Evolutionary conservation across 2,113 vertebrate genomes (phyloP).

Genomic region (Uria aalge): DNA sequence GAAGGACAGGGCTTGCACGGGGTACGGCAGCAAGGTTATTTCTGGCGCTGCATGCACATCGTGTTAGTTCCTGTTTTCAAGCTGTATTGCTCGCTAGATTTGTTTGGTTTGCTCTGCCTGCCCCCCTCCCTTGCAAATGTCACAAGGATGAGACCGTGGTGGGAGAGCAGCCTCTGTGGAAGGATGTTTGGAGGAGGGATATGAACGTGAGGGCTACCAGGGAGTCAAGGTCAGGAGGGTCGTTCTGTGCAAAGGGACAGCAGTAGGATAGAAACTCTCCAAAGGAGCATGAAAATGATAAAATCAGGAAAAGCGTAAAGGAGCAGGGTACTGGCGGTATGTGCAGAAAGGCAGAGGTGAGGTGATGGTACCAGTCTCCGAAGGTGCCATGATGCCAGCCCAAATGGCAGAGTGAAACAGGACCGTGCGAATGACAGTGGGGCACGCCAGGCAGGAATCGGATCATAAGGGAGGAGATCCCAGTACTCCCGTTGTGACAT

Average conservation of each 20-base stretch:
- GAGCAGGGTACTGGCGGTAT: background rate
- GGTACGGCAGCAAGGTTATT: background rate
- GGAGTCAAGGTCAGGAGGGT: background rate
- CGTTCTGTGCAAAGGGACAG: background rate
- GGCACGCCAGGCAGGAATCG: background rate
- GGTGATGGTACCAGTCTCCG: accelerated
- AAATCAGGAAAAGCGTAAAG: background rate
- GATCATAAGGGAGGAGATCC: background rate
- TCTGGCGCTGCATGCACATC: background rate
- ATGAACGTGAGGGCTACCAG: background rate
- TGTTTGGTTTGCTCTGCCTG: background rate
- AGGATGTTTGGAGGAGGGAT: background rate
- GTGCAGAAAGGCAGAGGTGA: background rate
- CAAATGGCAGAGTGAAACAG: background rate
- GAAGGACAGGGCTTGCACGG: background rate
- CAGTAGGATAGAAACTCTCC: background rate
- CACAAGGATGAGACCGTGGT: background rate
- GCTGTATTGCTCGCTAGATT: background rate
- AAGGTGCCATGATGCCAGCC: background rate
- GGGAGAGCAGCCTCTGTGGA: background rate
- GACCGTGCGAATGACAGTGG: background rate
- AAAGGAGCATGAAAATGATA: background rate
- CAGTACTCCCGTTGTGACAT: background rate
- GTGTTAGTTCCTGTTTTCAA: constrained; percentile 1
- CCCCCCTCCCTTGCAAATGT: background rate